These are phyloP conservation scores for Papilio polytes DNA, from an alignment of 1,140 invertebrate genomes.

Conservation along the genomic window DNA sequence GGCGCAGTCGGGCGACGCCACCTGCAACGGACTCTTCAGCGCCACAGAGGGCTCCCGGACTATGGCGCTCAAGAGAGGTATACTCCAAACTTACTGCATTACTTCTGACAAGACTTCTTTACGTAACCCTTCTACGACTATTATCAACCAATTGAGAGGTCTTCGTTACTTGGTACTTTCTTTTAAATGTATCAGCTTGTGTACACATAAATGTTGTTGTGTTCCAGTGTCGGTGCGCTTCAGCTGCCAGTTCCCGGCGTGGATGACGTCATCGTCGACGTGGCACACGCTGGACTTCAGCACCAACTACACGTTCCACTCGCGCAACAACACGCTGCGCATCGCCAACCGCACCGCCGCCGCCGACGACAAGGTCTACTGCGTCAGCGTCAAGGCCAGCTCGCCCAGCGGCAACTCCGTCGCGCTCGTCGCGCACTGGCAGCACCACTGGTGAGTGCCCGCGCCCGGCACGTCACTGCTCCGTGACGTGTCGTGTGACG, in stretches of 20 bases:
- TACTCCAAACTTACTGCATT: neutral
- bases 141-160: neutral
- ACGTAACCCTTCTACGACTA: neutral
- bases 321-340: constrained; percentile 86
- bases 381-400: constrained; percentile 85
- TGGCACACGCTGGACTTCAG: constrained; percentile 90
- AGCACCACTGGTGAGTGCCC: constrained; percentile 78
- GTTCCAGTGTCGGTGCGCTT: constrained; percentile 84
- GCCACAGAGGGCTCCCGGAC: constrained; percentile 91
- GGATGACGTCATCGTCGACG: constrained; percentile 87
- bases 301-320: constrained; percentile 87
- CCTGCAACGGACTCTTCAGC: constrained; percentile 92
- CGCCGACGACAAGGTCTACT: constrained; percentile 86
- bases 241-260: constrained; percentile 88
- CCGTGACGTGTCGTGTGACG: neutral
- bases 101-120: neutral
- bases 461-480: neutral
- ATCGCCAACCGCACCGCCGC: constrained; percentile 84
- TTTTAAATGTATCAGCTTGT: neutral
- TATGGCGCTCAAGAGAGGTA: constrained; percentile 90
- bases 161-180: neutral
- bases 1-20: constrained; percentile 92
- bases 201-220: neutral
- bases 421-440: constrained; percentile 85
- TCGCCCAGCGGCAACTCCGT: constrained; percentile 84